Evolutionary conservation across 2,888 invertebrate genomes (phyloP).

Genomic region (Rhodophaea formosa): DNA sequence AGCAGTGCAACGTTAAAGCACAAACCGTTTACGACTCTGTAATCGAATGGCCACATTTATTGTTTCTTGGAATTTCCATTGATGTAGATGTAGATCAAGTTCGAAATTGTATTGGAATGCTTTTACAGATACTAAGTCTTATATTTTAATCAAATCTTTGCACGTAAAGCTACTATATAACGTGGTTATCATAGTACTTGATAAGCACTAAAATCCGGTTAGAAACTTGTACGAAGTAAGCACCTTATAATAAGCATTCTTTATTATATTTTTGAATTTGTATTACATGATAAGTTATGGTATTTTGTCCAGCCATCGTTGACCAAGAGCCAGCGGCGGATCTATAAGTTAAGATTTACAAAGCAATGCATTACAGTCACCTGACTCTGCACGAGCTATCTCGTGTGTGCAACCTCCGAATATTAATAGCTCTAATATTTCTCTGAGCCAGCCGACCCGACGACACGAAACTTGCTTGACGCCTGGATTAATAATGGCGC

Average conservation of each 20-base stretch:
- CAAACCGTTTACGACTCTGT: too few species aligned
- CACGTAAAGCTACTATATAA: background rate
- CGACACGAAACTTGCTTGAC: conserved; percentile 65
- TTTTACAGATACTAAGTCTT: background rate
- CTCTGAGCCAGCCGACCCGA: conserved; percentile 56
- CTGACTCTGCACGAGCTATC: conserved; percentile 58
- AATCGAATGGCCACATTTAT: too few species aligned
- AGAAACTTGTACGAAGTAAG: too few species aligned
- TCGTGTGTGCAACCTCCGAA: conserved; percentile 66
- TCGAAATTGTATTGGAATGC: too few species aligned
- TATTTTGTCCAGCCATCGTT: conserved; percentile 3
- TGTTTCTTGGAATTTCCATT: too few species aligned
- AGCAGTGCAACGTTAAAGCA: too few species aligned
- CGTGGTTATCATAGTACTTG: too few species aligned
- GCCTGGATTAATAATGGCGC: conserved; percentile 54
- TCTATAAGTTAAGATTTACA: conserved; percentile 35
- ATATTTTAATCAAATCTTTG: background rate
- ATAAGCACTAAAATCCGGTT: too few species aligned
- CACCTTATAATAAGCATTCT: too few species aligned
- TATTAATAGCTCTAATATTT: conserved; percentile 74
- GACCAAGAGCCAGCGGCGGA: conserved; percentile 24
- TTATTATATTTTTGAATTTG: background rate
- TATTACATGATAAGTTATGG: background rate
- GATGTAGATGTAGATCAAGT: too few species aligned
- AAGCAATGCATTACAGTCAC: conserved; percentile 58